Percentiles rank a stretch among this genome's conserved stretches.
Conservation (phyloP, 2,113 vertebrate genomes). For the Bombycilla garrulus region DNA sequence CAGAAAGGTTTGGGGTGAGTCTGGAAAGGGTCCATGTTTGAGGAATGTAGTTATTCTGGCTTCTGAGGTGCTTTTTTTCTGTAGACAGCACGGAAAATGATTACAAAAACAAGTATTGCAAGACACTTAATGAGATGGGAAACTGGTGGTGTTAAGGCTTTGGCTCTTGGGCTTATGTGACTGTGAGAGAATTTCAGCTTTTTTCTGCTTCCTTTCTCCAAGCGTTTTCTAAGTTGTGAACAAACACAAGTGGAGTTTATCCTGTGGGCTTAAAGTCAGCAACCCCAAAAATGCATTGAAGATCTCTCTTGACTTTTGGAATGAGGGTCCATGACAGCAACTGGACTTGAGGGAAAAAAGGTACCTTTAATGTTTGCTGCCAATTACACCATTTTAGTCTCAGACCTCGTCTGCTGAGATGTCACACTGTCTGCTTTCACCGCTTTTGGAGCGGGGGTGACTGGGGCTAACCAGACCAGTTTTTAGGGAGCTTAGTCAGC, state of each 20-base stretch:
- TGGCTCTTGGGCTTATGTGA: neutral
- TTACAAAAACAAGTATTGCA: slow-evolving; percentile 62
- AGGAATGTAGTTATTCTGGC: slow-evolving; percentile 53
- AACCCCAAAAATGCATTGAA: neutral
- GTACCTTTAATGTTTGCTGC: neutral
- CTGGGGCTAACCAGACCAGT: neutral
- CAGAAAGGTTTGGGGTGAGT: slow-evolving; percentile 18
- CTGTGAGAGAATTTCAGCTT: neutral
- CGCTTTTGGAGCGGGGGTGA: rapidly evolving
- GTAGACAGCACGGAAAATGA: slow-evolving; percentile 35
- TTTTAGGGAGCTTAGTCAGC: neutral
- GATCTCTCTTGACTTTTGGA: neutral
- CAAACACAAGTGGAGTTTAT: neutral
- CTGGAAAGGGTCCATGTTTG: slow-evolving; percentile 29
- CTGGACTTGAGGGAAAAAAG: rapidly evolving
- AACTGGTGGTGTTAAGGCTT: neutral
- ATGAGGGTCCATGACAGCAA: neutral
- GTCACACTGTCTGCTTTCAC: neutral
- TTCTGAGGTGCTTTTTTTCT: slow-evolving; percentile 3
- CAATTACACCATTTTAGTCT: neutral
- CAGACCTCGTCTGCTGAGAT: neutral
- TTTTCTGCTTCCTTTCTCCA: neutral
- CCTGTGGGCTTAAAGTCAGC: neutral
- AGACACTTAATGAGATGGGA: slow-evolving; percentile 49
- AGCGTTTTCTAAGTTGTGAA: neutral